Percentiles rank a stretch among this genome's conserved stretches.
Conservation (phyloP, 2,888 invertebrate genomes). For the Acleris sparsana region DNA sequence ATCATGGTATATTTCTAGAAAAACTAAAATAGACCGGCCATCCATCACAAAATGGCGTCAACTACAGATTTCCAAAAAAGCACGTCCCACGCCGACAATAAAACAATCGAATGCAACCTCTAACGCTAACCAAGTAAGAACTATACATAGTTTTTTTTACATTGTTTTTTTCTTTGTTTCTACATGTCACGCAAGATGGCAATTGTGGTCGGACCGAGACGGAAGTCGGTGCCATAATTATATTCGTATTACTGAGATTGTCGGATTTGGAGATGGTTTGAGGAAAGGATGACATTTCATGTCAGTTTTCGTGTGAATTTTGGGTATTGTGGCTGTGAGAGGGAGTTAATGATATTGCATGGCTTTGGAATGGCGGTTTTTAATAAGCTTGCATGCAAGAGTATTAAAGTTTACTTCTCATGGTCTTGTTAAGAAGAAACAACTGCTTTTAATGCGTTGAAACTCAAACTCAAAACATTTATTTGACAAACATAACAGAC, state of each 20-base stretch:
- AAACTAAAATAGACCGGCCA: constrained; percentile 2
- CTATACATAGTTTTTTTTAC: constrained; percentile 43
- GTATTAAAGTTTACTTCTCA: no score
- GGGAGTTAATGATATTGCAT: no score
- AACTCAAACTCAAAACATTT: no score
- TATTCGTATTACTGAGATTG: constrained; percentile 75
- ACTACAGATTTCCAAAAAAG: constrained; percentile 24
- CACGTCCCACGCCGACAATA: constrained; percentile 25
- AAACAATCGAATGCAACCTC: constrained; percentile 16
- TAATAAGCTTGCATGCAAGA: no score
- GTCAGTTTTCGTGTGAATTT: constrained; percentile 44
- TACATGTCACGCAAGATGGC: constrained; percentile 68
- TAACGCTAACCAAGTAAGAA: constrained; percentile 17
- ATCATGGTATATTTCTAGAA: neutral
- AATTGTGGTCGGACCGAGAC: constrained; percentile 69
- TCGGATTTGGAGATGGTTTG: constrained; percentile 48
- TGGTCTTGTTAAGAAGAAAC: no score
- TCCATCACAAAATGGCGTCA: constrained; percentile 29
- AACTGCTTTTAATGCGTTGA: no score
- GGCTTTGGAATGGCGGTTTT: no score
- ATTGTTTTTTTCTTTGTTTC: constrained; percentile 63
- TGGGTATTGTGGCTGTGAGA: constrained; percentile 6
- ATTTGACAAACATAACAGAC: no score
- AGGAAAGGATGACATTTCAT: constrained; percentile 31
- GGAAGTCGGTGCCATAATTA: constrained; percentile 74